Evolutionary conservation across 2,113 vertebrate species (phyloP), one percentile per base, ranked within the genome.

Genomic region (Oncorhynchus kisutch): DNA sequence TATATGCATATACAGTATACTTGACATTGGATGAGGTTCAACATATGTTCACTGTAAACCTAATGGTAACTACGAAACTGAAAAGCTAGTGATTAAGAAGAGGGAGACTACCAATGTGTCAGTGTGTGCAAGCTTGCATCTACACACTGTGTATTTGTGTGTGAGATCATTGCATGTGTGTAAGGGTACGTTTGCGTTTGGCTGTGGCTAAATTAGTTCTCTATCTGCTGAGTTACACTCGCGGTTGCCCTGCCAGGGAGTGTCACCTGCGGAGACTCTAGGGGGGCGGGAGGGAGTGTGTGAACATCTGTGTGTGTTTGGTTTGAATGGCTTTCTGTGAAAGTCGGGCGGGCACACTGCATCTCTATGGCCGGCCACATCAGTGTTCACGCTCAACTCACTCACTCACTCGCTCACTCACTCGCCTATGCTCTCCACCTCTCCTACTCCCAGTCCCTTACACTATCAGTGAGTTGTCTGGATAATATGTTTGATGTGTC

Each of bases 351-450:
- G 79, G 67, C 77, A 88, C 81, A 81, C 85, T 86, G 84, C 78
- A 78, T 84, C 82, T 88, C 81, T 87, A 80, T 84, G 73, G 81
- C 81, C 68, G 1, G 59, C 74, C 86, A 88, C 85, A 88, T 91
- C 80, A 88, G 82, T 88, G 88, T 89, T 88, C 86, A 67, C 68
- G 77, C 74, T 75, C 70, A 76, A 81, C 76, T 69, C 24, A 27
- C 31, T 31, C 31, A 18, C 24, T 34, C 20, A n/a, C n/a, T n/a
- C n/a, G 22, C 25, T 39, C 20, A 62, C 18, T 72, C 75, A 82
- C 76, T 69, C 24, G n/a, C 31, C 75, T 59, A 29, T 31, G 74
- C 67, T 22, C 25, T 14, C 54, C 34, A 11, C 81, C 83, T 75
- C 73, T 59, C 48, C 74, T 85, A 8, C 51, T 20, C 57, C 83